A percentile compares a stretch with the other conserved stretches of the same genome.
These are phyloP conservation scores for Planiliza haematocheilus DNA, from an alignment of 2,113 vertebrate genomes.

Conservation along the genomic window DNA sequence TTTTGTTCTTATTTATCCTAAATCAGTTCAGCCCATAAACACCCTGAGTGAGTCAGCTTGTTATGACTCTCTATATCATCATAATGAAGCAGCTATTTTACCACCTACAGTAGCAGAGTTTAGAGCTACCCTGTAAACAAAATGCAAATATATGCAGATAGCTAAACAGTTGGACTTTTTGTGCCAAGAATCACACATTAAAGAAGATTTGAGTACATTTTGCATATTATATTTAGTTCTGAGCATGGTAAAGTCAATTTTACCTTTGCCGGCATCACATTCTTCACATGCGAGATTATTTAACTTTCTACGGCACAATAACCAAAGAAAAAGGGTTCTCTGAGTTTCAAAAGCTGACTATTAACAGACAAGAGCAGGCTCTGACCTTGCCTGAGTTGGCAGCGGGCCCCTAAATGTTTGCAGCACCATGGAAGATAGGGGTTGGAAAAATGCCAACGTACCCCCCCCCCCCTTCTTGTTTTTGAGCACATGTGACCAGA, in stretches of 20 bases:
- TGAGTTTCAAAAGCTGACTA: not conserved
- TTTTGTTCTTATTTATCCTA: too few species aligned
- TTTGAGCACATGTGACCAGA: constrained; percentile 9
- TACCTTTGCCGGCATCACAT: not conserved
- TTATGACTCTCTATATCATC: not conserved
- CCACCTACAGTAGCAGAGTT: not conserved
- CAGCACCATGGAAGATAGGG: not conserved
- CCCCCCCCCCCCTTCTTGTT: not conserved
- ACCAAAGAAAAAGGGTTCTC: not conserved
- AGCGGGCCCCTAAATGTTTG: constrained; percentile 16
- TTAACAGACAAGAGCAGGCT: not conserved
- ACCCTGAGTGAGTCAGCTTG: too few species aligned
- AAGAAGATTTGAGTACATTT: not conserved
- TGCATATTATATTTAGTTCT: not conserved
- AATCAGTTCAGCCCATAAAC: too few species aligned
- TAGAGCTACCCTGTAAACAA: not conserved
- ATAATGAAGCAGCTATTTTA: not conserved
- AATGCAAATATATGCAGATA: not conserved
- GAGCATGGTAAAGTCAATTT: not conserved
- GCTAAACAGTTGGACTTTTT: not conserved
- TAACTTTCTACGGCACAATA: constrained; percentile 9
- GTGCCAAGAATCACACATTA: fast-evolving
- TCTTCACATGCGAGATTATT: not conserved
- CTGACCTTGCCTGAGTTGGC: constrained; percentile 41
- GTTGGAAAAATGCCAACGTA: constrained; percentile 24